A percentile compares a stretch with the other conserved stretches of the same genome.
These are phyloP conservation scores for Cerceris ruficornis DNA, from an alignment of 2,888 invertebrate species.

Conservation along the genomic window DNA sequence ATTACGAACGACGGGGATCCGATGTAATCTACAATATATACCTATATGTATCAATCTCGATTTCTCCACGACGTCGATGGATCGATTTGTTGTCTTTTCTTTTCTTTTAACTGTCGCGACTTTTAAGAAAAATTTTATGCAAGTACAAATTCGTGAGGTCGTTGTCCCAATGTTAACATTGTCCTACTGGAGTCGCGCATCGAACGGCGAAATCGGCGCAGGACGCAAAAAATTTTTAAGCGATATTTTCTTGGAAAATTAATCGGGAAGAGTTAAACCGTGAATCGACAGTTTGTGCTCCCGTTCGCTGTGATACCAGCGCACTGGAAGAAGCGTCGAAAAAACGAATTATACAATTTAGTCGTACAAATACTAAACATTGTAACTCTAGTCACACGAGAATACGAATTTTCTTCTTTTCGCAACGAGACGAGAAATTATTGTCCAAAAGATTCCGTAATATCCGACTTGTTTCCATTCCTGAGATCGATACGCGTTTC, in stretches of 20 bases:
- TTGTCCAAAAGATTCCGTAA: constrained; percentile 10
- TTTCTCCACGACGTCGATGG: background rate
- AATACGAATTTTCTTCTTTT: constrained; percentile 24
- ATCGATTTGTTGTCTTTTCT: constrained; percentile 16
- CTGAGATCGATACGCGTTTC: too few relatives aligned
- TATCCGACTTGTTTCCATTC: background rate
- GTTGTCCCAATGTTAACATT: background rate
- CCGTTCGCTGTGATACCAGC: background rate
- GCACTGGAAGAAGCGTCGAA: constrained; percentile 6
- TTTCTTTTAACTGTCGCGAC: background rate
- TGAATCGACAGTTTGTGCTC: constrained; percentile 4
- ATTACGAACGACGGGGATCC: constrained; percentile 1
- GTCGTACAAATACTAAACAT: constrained; percentile 33
- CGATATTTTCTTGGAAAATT: constrained; percentile 12
- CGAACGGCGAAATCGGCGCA: background rate
- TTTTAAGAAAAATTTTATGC: background rate
- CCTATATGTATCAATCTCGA: background rate
- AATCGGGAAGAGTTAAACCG: background rate
- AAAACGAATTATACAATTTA: constrained; percentile 30
- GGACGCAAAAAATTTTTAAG: constrained; percentile 6
- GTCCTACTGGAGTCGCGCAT: background rate
- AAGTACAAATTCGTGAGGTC: background rate
- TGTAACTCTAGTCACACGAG: constrained; percentile 70
- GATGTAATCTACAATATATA: background rate
- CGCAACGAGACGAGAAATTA: constrained; percentile 15